These are phyloP conservation scores for Pogonomyrmex californicus DNA, from an alignment of 1,140 invertebrate genomes.

Conservation along the genomic window DNA sequence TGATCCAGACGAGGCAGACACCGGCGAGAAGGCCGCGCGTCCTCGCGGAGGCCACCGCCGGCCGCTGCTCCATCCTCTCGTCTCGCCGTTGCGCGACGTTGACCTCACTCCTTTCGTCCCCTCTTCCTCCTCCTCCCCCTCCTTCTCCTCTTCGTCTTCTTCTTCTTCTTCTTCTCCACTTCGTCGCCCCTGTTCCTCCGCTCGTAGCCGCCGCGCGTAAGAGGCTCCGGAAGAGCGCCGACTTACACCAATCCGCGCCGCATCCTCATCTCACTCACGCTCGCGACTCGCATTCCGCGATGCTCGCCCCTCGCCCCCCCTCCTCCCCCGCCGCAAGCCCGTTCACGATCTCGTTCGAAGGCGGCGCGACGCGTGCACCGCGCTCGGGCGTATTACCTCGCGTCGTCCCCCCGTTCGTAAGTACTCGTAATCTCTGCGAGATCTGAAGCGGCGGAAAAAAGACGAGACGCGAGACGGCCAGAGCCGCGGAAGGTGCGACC, in stretches of 20 bases:
- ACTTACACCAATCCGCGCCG: constrained; percentile 22
- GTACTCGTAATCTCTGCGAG: too few species aligned
- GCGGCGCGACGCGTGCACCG: not conserved
- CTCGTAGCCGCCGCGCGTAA: constrained; percentile 4
- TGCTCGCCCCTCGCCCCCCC: not conserved
- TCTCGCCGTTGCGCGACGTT: constrained; percentile 56
- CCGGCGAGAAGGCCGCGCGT: constrained; percentile 69
- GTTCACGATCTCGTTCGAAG: not conserved
- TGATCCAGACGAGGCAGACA: constrained; percentile 71
- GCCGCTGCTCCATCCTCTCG: constrained; percentile 55
- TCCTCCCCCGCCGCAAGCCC: too few species aligned
- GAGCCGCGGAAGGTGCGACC: not conserved
- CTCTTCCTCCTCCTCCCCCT: too few species aligned
- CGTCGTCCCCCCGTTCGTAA: too few species aligned
- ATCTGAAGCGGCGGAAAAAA: not conserved
- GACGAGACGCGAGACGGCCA: not conserved
- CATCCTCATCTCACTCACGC: constrained; percentile 32
- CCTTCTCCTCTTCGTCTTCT: not conserved
- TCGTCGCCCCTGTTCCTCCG: not conserved
- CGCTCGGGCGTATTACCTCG: not conserved
- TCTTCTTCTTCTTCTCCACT: constrained; percentile 4
- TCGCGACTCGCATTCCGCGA: constrained; percentile 38
- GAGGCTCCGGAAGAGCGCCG: not conserved
- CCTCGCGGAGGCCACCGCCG: constrained; percentile 69
- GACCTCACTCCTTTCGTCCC: constrained; percentile 12